Evolutionary conservation across 2,888 invertebrate genomes (phyloP).

Genomic region (Chrysotoxum bicinctum): DNA sequence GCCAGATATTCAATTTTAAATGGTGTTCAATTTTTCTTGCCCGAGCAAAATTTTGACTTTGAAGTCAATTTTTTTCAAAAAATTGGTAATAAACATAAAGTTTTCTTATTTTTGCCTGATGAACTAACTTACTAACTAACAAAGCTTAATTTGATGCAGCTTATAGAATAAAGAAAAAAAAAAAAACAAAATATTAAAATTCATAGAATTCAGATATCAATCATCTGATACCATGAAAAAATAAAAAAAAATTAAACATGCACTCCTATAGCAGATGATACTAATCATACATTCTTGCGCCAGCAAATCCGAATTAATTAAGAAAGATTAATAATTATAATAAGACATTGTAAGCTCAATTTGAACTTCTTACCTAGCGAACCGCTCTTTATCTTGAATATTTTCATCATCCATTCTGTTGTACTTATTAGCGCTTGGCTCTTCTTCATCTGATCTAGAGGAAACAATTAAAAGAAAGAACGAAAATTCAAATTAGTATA

Average conservation of each 20-base stretch:
- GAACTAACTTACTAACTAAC: background rate
- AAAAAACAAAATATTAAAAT: background rate
- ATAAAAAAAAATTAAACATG: background rate
- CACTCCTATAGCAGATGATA: background rate
- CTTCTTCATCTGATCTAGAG: slow-evolving; percentile 76
- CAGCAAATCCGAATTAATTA: slow-evolving; percentile 12
- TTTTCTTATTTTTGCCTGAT: too few relatives aligned
- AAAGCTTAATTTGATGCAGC: background rate
- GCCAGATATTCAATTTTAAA: too few relatives aligned
- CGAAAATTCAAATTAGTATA: slow-evolving; percentile 15
- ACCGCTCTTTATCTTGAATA: slow-evolving; percentile 97
- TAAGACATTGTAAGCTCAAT: slow-evolving; percentile 1
- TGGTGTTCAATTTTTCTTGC: too few relatives aligned
- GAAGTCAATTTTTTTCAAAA: too few relatives aligned
- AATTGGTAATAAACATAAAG: background rate
- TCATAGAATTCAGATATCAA: background rate
- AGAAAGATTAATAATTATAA: background rate
- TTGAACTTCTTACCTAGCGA: slow-evolving; percentile 89
- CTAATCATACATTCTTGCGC: background rate
- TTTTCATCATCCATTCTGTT: slow-evolving; percentile 81
- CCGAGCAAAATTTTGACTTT: too few relatives aligned
- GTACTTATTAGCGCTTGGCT: slow-evolving; percentile 75
- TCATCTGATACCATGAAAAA: background rate
- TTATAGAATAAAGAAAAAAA: background rate
- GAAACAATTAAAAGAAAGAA: slow-evolving; percentile 9